Percentiles rank a stretch among this genome's conserved stretches.
Conservation (phyloP, 2,113 vertebrate genomes). For the Periophthalmus modestus region DNA sequence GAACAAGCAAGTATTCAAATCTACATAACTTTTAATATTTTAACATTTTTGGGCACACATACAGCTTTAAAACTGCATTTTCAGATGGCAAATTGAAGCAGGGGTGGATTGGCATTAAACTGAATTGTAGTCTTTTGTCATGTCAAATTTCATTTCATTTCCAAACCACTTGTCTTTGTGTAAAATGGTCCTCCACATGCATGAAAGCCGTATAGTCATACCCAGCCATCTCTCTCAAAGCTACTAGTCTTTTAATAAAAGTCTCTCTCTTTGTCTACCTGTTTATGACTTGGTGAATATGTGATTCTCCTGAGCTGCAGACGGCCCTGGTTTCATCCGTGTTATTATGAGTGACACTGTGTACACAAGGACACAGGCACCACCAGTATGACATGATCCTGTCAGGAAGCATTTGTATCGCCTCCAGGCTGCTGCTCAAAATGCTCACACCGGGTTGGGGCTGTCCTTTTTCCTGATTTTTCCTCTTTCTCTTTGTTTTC, state of each 20-base stretch:
- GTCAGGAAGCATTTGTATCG: slow-evolving; percentile 2
- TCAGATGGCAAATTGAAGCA: neutral
- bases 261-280: slow-evolving; percentile 20
- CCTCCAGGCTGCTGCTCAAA: slow-evolving; percentile 29
- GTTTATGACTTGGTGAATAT: slow-evolving; percentile 15
- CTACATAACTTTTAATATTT: neutral
- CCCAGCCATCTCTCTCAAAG: slow-evolving; percentile 39
- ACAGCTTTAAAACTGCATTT: neutral
- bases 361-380: slow-evolving; percentile 25
- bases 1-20: neutral
- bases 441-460: neutral
- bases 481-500: neutral
- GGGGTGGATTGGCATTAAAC: too few species aligned
- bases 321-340: slow-evolving; percentile 30
- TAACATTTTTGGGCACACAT: neutral
- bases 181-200: slow-evolving; percentile 36
- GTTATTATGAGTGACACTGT: slow-evolving; percentile 46
- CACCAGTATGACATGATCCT: slow-evolving; percentile 11
- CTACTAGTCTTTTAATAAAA: slow-evolving; percentile 42
- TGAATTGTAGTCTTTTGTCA: neutral
- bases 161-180: slow-evolving; percentile 2
- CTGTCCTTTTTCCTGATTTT: neutral
- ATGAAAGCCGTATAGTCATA: slow-evolving; percentile 32
- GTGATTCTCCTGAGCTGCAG: slow-evolving; percentile 17
- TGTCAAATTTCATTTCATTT: neutral